Evolutionary conservation across 2,797 vertebrate species (phyloP).

Genomic region (Vultur gryphus): DNA sequence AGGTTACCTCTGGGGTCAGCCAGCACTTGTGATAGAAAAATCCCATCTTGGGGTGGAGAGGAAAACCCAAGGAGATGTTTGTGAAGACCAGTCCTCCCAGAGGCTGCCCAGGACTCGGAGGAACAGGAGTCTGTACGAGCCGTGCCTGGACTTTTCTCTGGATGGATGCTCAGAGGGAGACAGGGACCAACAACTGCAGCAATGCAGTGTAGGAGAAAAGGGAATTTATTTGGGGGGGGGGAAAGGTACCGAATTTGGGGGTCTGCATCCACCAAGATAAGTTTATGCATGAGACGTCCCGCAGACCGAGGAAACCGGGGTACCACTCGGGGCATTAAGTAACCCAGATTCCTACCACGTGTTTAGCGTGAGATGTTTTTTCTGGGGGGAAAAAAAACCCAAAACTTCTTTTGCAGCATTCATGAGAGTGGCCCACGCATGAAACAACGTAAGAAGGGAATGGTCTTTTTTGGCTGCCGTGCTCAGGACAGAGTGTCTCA

Average conservation of each 20-base stretch:
- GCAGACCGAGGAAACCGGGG: rapidly evolving
- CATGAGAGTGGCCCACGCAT: not conserved
- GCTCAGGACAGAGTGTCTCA: not conserved
- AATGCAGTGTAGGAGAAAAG: rapidly evolving
- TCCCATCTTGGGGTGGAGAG: not conserved
- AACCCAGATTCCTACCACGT: not conserved
- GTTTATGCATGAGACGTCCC: rapidly evolving
- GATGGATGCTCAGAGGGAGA: not conserved
- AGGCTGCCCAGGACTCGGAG: not conserved
- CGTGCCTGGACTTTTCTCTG: not conserved
- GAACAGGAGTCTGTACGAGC: not conserved
- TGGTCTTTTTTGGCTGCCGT: not conserved
- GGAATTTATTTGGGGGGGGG: rapidly evolving
- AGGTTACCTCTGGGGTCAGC: not conserved
- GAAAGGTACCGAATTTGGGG: rapidly evolving
- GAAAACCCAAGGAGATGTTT: not conserved
- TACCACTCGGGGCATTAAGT: rapidly evolving
- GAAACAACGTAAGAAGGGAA: rapidly evolving
- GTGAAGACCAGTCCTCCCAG: not conserved
- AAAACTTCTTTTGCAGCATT: not conserved
- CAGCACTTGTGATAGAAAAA: not conserved
- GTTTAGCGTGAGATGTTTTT: not conserved
- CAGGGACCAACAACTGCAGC: not conserved
- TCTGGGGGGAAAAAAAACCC: not conserved
- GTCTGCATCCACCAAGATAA: not conserved